Evolutionary conservation across 2,113 vertebrate species (phyloP).

Genomic region (Rhadina sibilatrix): DNA sequence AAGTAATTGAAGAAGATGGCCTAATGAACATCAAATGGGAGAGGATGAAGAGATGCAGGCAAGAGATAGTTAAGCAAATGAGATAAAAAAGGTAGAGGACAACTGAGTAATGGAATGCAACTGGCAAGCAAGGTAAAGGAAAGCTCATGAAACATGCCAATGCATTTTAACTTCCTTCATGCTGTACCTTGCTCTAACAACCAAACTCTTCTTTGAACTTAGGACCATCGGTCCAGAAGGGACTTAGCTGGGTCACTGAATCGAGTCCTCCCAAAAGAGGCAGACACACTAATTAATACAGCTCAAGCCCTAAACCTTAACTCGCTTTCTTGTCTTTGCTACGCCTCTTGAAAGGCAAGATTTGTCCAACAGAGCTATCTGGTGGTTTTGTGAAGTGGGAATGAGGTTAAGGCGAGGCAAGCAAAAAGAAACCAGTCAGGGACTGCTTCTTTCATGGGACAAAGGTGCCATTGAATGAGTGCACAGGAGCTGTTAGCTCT

Average conservation of each 20-base stretch:
- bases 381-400: not conserved
- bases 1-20: not conserved
- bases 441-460: not conserved
- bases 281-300: not conserved
- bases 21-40: not conserved
- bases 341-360: not conserved
- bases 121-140: not conserved
- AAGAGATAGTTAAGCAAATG: not conserved
- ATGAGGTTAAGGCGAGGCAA: not conserved
- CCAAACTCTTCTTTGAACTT: not conserved
- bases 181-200: not conserved
- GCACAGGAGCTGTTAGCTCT: not conserved
- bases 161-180: not conserved
- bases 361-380: not conserved
- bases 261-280: not conserved
- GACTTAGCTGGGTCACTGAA: not conserved
- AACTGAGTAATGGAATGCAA: not conserved
- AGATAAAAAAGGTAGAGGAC: not conserved
- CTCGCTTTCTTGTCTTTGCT: not conserved
- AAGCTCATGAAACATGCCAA: not conserved
- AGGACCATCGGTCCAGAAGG: not conserved
- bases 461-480: not conserved
- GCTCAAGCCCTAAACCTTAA: not conserved
- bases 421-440: not conserved
- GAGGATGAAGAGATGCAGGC: constrained; percentile 15